These are phyloP conservation scores for Mystacornis crossleyi DNA, from an alignment of 2,113 vertebrate species.

Conservation along the genomic window DNA sequence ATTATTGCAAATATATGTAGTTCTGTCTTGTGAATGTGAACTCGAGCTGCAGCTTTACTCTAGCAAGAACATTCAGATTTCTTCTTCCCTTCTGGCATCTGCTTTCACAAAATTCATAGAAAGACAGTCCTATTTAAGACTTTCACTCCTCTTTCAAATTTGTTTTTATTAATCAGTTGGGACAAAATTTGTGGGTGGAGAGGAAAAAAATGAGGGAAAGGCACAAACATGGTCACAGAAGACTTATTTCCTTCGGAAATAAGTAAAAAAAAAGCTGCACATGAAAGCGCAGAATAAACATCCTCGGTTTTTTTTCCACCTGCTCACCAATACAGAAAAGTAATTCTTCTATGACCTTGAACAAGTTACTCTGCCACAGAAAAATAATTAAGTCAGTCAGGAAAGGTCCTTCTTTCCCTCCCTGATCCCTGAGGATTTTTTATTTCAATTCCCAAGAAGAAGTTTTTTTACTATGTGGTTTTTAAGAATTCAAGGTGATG, in stretches of 20 bases:
- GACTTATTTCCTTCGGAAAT: background rate
- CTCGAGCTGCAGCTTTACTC: background rate
- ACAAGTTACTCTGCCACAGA: background rate
- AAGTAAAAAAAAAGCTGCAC: background rate
- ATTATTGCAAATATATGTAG: background rate
- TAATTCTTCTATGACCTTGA: background rate
- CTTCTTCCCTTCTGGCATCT: background rate
- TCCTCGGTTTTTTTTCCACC: background rate
- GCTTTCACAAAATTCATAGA: background rate
- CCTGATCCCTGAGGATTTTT: background rate
- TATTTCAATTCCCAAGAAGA: background rate
- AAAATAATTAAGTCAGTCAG: conserved; percentile 11
- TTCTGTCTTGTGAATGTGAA: background rate
- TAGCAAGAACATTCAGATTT: background rate
- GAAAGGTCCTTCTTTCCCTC: background rate
- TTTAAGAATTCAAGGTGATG: background rate
- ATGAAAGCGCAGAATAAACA: background rate
- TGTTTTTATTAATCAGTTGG: background rate
- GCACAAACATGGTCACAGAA: background rate
- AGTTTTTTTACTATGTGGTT: background rate
- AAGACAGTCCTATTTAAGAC: background rate
- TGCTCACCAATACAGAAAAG: background rate
- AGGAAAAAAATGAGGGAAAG: background rate
- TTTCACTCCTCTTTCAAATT: background rate
- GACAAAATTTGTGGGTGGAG: background rate